Evolutionary conservation across 2,888 invertebrate genomes (phyloP), one percentile per base, ranked within the genome.

Genomic region (Ferrisia virgata): DNA sequence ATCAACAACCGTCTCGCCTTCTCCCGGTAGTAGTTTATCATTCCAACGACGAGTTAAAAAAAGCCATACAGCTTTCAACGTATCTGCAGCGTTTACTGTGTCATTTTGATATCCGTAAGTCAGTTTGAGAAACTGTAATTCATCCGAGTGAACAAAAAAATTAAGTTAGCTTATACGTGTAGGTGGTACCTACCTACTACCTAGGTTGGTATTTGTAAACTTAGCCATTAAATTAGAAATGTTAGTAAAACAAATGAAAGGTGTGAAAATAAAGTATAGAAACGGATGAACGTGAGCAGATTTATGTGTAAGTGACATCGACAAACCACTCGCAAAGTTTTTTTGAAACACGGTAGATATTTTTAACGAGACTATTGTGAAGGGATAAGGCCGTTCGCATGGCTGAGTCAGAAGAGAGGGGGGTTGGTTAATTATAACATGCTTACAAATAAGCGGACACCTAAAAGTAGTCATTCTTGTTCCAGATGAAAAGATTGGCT

Each of bases 81-180:
- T 91, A 85, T 90, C 88, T 0, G 91, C 90, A 0, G 92, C 91
- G 28, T 85, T 85, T 3, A 85, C 85, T 25, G 91, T 90, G n/a
- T 89, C 90, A 88, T 91, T 91, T 22, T 92, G 91, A 87, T 92
- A 94, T 4, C 94, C 94, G 86, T 92, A 90, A 5, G 91, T 90
- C 40, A 91, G 87, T 85, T 89, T 89, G 83, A 89, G 90, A 87
- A 92, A 91, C 91, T 92, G 87, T 40, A 88, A 85, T 22, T 36
- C 11, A 39, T 28, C 5, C n/a, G 22, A 18, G 36, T 40, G 9
- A 39, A 78, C n/a, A 39, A 3, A 40, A 78, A 40, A 33, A n/a
- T 36, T 36, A 78, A 15, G 22, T 36, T 13, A 15, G 31, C 31
- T 22, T 64, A 64, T 25, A 64, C 15, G 13, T 64, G 5, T 25